Evolutionary conservation across 2,113 vertebrate species (phyloP), one percentile per base, ranked within the genome.

Genomic region (Cyprinodon variegatus): DNA sequence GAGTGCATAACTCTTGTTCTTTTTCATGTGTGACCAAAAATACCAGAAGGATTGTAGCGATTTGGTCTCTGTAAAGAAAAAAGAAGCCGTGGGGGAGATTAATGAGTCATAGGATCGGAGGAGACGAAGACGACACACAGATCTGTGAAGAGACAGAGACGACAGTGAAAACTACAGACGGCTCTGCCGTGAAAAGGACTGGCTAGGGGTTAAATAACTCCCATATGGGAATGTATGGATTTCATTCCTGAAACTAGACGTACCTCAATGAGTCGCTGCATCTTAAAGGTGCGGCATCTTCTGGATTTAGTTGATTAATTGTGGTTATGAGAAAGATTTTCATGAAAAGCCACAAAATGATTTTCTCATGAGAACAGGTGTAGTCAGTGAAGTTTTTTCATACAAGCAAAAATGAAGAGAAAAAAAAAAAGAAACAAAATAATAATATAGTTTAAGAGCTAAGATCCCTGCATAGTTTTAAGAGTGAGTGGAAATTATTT

Each of bases 71-170:
- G 79, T 85, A 65, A 74, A 66, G 70, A 83, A 77, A 88, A 72
- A 77, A 59, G 67, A 86, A 66, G 82, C 87, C 85, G 62, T 68
- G 62, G 81, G 78, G 78, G 74, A 86, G 83, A 89, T 68, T 78
- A 87, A 90, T 93, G 91, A 92, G 70, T 92, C 91, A 93, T 8
- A 70, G 74, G 78, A 86, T 85, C 86, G 84, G 81, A 84, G 83
- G 80, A 91, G 85, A 89, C 64, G 40, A 63, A 82, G 78, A 81
- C 37, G 79, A 73, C 67, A 48, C 46, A n/a, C 50, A 74, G 78
- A 86, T 88, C 68, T 85, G 67, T 69, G 76, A 76, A 68, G 62
- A 85, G 77, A 86, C 76, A 39, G 48, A 45, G 68, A 89, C 86
- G 82, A 82, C 76, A 53, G 77, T 59, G 67, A 77, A 50, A 45